A percentile compares a stretch with the other conserved stretches of the same genome.
phyloP scores from a whole-genome alignment of 1,140 invertebrate genomes.

The Sycophaga agraensis region DNA sequence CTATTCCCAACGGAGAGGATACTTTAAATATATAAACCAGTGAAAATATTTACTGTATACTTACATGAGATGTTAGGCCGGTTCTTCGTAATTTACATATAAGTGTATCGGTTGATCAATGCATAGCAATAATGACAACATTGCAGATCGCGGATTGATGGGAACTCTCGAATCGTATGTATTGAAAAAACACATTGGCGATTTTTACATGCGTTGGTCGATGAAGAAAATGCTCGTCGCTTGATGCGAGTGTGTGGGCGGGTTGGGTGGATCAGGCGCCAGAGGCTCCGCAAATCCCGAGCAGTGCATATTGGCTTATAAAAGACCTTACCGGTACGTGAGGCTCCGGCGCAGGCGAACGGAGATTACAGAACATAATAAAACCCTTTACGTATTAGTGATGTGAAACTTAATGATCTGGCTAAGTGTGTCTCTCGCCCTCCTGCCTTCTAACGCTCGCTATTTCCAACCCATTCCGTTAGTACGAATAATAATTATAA shows the following conservation, averaged over 20 bases:
- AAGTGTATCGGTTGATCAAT: too few species aligned
- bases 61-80: too few species aligned
- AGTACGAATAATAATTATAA: constrained; percentile 47
- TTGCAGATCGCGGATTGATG: too few species aligned
- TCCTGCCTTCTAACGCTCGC: constrained; percentile 35
- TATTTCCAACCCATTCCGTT: constrained; percentile 41
- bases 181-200: too few species aligned
- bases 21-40: too few species aligned
- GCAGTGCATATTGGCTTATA: neutral
- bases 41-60: too few species aligned
- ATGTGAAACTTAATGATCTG: constrained; percentile 43
- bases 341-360: neutral
- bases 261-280: constrained; percentile 7
- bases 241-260: neutral
- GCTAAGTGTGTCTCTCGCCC: constrained; percentile 23
- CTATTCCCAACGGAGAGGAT: too few species aligned
- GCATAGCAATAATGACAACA: too few species aligned
- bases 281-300: constrained; percentile 1
- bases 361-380: constrained; percentile 36
- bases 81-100: too few species aligned
- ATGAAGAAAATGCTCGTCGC: too few species aligned
- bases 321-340: neutral
- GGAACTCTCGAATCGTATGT: too few species aligned
- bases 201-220: too few species aligned
- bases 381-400: constrained; percentile 39